Base-by-base conservation (phyloP, 2,797 vertebrate species). In the Euphonia xanthogaster region DNA sequence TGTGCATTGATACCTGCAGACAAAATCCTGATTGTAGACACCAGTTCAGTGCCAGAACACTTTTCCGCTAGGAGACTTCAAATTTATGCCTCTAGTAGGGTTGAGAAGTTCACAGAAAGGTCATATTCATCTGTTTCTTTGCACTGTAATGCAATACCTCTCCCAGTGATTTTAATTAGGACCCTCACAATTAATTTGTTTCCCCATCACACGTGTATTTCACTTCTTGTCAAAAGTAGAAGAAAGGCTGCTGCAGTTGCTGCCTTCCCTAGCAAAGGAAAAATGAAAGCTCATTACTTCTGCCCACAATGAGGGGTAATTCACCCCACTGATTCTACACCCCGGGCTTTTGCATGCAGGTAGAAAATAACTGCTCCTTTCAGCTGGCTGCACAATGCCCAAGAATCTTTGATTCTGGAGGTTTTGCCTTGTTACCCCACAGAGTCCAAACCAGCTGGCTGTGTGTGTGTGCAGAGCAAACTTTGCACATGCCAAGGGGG, bases 11-110 rank as follows among this genome's bases (percentile, higher is more conserved):
- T 97, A 92, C 94, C 96, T 97, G 73, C 84, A 97, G 93, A 98
- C 98, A 97, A 97, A 98, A 97, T 98, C 97, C 98, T 98, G 98
- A 98, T 97, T 98, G 98, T 98, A 96, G 95, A 94, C 82, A 95
- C 93, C 96, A 92, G 80, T 72, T 94, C 90, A 93, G 94, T 80
- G 96, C 94, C 97, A 96, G 90, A 97, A 95, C 89, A 40, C 82
- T 96, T 96, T 93, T 96, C 93, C 45, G 57, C 90, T 78, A 96
- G 82, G 91, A 94, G 93, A 79, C 82, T 94, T 95, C 76, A 92
- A 96, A 97, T 97, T 95, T 97, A 97, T 96, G 95, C 89, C 91
- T 78, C 95, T 81, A 76, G 73, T 42, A 73, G 88, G 86, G 93
- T 89, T 97, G 92, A 96, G 96, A 89, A 93, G 97, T 97, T 98